Conservation (phyloP, 2,888 invertebrate species). For the Catonia carolina region DNA sequence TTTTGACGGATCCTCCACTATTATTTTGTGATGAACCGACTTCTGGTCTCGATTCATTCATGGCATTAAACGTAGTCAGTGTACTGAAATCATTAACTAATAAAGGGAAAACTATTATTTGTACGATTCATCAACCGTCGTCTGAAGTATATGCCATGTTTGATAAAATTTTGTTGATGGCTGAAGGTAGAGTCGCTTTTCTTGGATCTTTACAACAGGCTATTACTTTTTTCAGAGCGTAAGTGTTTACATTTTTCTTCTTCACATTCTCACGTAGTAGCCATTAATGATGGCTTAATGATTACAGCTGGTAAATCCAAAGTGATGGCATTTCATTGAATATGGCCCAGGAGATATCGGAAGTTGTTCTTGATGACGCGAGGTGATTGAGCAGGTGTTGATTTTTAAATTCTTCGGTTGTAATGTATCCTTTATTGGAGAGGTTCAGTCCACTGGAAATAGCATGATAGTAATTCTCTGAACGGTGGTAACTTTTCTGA, state of each 20-base stretch:
- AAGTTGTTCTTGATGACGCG: too few relatives aligned
- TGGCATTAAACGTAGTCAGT: conserved; percentile 89
- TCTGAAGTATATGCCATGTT: conserved; percentile 87
- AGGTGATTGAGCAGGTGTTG: too few relatives aligned
- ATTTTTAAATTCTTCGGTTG: too few relatives aligned
- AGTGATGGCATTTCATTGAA: too few relatives aligned
- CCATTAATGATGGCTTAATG: too few relatives aligned
- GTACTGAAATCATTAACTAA: conserved; percentile 45
- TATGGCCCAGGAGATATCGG: too few relatives aligned
- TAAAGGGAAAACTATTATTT: conserved; percentile 80
- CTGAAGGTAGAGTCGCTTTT: conserved; percentile 86
- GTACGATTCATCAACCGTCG: conserved; percentile 93
- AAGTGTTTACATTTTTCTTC: conserved; percentile 41
- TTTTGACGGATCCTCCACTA: conserved; percentile 87
- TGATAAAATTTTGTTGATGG: conserved; percentile 80
- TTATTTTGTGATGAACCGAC: conserved; percentile 98
- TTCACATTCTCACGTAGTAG: not conserved
- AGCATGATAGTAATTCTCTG: too few relatives aligned
- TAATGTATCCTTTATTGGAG: too few relatives aligned
- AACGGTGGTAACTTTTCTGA: too few relatives aligned
- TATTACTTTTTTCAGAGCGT: conserved; percentile 72
- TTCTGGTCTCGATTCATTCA: conserved; percentile 91
- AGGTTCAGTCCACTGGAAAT: too few relatives aligned
- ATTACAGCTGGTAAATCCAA: too few relatives aligned
- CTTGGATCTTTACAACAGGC: conserved; percentile 76